Base-by-base conservation (phyloP, 2,113 vertebrate genomes). In the Nicator chloris region DNA sequence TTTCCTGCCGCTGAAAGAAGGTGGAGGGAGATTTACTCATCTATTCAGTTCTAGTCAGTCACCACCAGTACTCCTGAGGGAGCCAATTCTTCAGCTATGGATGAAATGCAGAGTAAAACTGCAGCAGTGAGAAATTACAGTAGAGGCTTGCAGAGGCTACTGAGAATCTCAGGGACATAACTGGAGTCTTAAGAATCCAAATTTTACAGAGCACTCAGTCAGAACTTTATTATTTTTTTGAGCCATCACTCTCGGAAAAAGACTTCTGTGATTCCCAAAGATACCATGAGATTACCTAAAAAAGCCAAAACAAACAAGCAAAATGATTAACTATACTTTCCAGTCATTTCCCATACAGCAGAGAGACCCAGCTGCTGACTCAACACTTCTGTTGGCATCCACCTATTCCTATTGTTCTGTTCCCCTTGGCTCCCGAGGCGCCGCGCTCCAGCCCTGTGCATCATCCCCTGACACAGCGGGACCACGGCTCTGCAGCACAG, bases 291-390 rank as follows among this genome's bases (percentile, higher is more conserved):
- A 11, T 44, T 18, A 65, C 13, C 14, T 30, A 15, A 72, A 82
- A 66, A 51, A 30, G 8, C 18, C 35, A 24, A 47, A 33, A 51
- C 12, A 61, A 82, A 53, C 19, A 40, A 44, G 50, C 42, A 24
- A 63, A 73, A 68, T 37, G 0, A 80, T 70, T n/a, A 86, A 86
- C 72, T 54, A 72, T 30, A 78, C 31, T 89, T 56, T 17, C 11
- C 33, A 87, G 61, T n/a, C 7, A 72, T 61, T 73, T 83, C 56
- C 35, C 71, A 75, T 47, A 24, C 18, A 56, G 50, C 30, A 59
- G 24, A 80, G 69, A 81, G 26, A 84, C 66, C 30, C 39, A 73
- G 35, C 8, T 93, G 82, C 90, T 86, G 94, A 93, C 82, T 92
- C 39, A 60, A 82, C 59, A 11, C 9, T 69, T 82, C 35, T 87